Evolutionary conservation across 2,113 vertebrate species (phyloP).

Genomic region (Marmota monax): DNA sequence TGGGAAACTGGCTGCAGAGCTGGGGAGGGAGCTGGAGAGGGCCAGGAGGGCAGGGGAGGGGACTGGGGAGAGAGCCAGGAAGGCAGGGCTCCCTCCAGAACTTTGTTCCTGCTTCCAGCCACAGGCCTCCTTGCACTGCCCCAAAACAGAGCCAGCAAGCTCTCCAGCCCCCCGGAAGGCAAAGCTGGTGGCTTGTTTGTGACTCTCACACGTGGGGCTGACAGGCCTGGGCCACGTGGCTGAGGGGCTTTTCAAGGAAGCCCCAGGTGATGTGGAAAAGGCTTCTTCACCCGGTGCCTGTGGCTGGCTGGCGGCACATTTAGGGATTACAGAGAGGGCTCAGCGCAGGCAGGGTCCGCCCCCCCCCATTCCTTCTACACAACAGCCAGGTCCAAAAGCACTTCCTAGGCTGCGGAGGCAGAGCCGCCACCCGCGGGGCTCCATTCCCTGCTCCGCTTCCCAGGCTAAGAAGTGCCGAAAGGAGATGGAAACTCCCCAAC

Average conservation of each 20-base stretch:
- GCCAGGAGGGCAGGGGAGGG: no score
- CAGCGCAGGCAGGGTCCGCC: not conserved
- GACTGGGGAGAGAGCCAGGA: no score
- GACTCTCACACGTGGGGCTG: not conserved
- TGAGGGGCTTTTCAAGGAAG: conserved; percentile 38
- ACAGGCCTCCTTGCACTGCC: not conserved
- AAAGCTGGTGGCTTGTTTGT: not conserved
- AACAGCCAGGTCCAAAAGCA: not conserved
- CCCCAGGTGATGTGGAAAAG: conserved; percentile 6
- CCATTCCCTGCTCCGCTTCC: not conserved
- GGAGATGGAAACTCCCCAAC: not conserved
- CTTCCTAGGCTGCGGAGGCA: not conserved
- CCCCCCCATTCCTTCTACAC: no score
- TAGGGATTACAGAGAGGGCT: not conserved
- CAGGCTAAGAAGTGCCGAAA: not conserved
- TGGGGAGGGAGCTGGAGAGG: no score
- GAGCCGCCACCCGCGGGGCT: rapidly evolving
- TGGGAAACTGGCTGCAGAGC: not conserved
- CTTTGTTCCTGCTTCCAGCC: not conserved
- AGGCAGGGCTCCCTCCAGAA: no score
- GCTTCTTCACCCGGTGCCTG: not conserved
- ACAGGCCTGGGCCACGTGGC: no score
- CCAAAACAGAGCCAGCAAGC: not conserved
- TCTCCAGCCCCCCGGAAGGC: not conserved
- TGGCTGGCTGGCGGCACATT: not conserved